These are phyloP conservation scores for Cheumatopsyche charites DNA, from an alignment of 1,140 invertebrate species.

Conservation along the genomic window DNA sequence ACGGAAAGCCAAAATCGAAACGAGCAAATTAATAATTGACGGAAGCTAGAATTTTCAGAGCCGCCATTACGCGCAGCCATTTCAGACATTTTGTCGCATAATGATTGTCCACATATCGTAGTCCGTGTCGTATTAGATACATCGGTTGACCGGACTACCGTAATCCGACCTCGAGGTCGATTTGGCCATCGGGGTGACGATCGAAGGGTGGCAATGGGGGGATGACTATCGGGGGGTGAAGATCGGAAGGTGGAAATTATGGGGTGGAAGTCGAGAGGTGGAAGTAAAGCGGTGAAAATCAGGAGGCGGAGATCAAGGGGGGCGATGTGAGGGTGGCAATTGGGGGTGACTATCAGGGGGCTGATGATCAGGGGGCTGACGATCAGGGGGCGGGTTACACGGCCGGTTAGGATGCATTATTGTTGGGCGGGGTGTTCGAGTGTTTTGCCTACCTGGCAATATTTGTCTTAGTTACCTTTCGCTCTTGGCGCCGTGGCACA, in stretches of 20 bases:
- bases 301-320: too few species aligned
- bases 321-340: too few species aligned
- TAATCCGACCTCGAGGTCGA: too few species aligned
- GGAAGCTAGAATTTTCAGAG: too few species aligned
- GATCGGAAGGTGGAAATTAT: neutral
- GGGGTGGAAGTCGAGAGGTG: neutral
- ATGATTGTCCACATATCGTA: constrained; percentile 1
- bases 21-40: too few species aligned
- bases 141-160: too few species aligned
- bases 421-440: constrained; percentile 20
- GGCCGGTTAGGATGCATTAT: constrained; percentile 32
- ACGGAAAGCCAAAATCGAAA: too few species aligned
- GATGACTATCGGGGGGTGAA: too few species aligned
- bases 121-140: neutral
- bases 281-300: too few species aligned
- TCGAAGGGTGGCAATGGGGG: neutral
- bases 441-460: constrained; percentile 30
- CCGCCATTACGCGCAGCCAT: too few species aligned
- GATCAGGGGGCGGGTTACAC: constrained; percentile 16
- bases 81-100: constrained; percentile 23
- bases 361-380: constrained; percentile 14
- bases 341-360: neutral
- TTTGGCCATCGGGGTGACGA: too few species aligned
- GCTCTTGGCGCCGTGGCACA: too few species aligned
- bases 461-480: constrained; percentile 31